Percentiles rank a stretch among this genome's conserved stretches.
Conservation (phyloP, 2,113 vertebrate genomes). For the Elachura formosa region DNA sequence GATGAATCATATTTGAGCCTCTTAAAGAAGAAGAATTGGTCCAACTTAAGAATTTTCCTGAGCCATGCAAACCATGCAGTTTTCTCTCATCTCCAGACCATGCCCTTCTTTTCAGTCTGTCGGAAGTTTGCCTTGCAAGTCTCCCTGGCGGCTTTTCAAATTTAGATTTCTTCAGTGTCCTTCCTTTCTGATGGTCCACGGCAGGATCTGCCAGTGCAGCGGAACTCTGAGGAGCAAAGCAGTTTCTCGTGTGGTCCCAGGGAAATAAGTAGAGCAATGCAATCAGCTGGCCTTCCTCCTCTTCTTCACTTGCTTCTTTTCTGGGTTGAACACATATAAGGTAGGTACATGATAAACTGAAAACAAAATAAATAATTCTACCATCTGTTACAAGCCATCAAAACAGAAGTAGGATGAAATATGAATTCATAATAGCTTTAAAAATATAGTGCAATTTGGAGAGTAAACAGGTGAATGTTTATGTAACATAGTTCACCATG, state of each 20-base stretch:
- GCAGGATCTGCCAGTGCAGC: not conserved
- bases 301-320: not conserved
- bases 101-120: not conserved
- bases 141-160: not conserved
- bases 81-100: not conserved
- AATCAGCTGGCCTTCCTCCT: not conserved
- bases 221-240: not conserved
- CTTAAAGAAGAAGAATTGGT: not conserved
- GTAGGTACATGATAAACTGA: not conserved
- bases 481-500: not conserved
- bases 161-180: not conserved
- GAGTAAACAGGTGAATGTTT: constrained; percentile 44
- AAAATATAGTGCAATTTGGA: not conserved
- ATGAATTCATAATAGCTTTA: constrained; percentile 34
- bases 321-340: not conserved
- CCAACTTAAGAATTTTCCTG: not conserved
- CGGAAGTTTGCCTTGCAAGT: not conserved
- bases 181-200: not conserved
- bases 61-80: not conserved
- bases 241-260: not conserved
- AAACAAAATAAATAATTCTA: constrained; percentile 18
- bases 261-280: not conserved
- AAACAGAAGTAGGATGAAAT: constrained; percentile 40
- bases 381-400: constrained; percentile 18
- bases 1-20: not conserved